Evolutionary conservation across 2,113 vertebrate genomes (phyloP), one percentile per base, ranked within the genome.

Genomic region (Nestor notabilis): DNA sequence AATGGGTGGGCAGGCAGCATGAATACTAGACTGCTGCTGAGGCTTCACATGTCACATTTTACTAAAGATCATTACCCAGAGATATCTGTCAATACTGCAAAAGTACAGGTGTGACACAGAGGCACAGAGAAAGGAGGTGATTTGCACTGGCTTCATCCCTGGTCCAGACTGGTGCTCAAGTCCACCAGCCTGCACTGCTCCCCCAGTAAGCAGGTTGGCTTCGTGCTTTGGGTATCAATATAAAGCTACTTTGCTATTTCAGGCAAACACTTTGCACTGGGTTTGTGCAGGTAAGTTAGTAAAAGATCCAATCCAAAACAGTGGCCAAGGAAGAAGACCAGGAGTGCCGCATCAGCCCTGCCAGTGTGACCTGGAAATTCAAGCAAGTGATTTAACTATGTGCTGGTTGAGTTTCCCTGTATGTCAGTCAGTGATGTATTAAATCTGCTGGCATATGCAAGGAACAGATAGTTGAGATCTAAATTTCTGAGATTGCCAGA

Each of bases 61-160:
- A 10, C n/a, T 41, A 15, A 52, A 65, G 53, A 8, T 18, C 64
- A 9, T 17, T 13, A 15, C 15, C 14, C n/a, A 66, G 71, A n/a
- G 15, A 37, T 31, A 29, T 4, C 60, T 74, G 35, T 5, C 41
- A 28, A 8, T 27, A 4, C 19, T 28, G 44, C 65, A 49, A 13
- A 79, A 55, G 63, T 7, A 1, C 37, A 37, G 70, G 17, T 20
- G 37, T 16, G 70, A 61, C 82, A 72, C 29, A 3, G 31, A 50
- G 25, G 46, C 0, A 0, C 50, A 43, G 28, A 44, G 11, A 35
- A 53, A 65, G 43, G 53, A 58, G 5, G 1, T 2, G 20, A 37
- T 84, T 25, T 58, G 14, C 13, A 20, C 23, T 24, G 28, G 5
- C 20, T 41, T 75, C 49, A 31, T 16, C 25, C 27, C 47, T 27